Conservation (phyloP, 2,888 invertebrate genomes). For the Lingula anatina region DNA sequence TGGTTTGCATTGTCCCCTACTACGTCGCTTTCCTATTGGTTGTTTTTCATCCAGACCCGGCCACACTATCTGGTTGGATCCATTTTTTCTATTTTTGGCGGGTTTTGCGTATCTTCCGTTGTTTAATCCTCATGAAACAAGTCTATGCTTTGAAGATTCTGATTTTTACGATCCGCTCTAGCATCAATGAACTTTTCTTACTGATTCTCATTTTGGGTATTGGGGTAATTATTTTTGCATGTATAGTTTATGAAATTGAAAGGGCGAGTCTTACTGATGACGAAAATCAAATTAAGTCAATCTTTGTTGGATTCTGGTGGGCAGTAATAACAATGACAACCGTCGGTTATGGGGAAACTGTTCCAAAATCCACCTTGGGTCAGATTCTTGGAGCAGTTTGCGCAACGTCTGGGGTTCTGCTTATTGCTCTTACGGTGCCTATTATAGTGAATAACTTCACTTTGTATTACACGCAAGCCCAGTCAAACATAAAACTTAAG, state of each 20-base stretch:
- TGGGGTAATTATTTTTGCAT: constrained; percentile 49
- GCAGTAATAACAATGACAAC: constrained; percentile 52
- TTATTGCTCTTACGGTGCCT: constrained; percentile 49
- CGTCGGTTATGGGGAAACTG: constrained; percentile 49
- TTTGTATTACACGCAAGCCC: constrained; percentile 48
- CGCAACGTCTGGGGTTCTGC: constrained; percentile 48
- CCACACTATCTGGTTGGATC: too few species aligned
- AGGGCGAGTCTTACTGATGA: constrained; percentile 41
- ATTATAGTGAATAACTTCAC: constrained; percentile 51
- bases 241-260: constrained; percentile 45
- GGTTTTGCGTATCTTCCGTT: constrained; percentile 46
- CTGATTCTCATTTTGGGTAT: constrained; percentile 47
- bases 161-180: constrained; percentile 45
- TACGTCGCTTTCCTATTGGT: constrained; percentile 36
- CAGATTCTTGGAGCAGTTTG: constrained; percentile 44
- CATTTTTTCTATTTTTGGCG: constrained; percentile 32
- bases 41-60: constrained; percentile 24
- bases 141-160: constrained; percentile 49
- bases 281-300: too few species aligned
- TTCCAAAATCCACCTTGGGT: constrained; percentile 38
- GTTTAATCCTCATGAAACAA: constrained; percentile 52
- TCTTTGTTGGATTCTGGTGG: constrained; percentile 51
- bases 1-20: constrained; percentile 44
- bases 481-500: constrained; percentile 42
- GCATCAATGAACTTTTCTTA: constrained; percentile 44